Percentiles rank a stretch among this genome's conserved stretches.
Conservation (phyloP, 2,113 vertebrate species). For the Rhadina sibilatrix region DNA sequence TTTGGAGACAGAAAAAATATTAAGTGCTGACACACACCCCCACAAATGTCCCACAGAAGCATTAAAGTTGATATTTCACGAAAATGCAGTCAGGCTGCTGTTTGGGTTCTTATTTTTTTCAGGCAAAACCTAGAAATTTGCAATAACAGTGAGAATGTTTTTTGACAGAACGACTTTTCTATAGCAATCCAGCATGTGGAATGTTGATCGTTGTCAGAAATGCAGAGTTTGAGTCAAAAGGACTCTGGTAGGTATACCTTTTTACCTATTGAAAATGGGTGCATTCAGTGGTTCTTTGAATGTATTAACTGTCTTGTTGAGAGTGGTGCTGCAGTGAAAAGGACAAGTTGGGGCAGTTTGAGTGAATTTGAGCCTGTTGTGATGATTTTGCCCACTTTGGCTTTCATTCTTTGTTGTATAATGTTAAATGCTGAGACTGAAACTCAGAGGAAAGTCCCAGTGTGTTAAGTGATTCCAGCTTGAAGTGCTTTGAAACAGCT, state of each 20-base stretch:
- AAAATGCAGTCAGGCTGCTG: background rate
- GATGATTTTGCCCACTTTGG: background rate
- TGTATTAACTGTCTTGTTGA: background rate
- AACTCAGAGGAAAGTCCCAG: background rate
- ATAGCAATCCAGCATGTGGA: fast-evolving
- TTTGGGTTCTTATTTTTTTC: background rate
- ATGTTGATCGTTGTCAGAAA: background rate
- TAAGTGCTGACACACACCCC: background rate
- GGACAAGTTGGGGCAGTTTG: background rate
- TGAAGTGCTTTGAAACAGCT: background rate
- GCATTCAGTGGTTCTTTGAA: background rate
- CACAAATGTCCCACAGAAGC: background rate
- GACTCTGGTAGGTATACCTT: background rate
- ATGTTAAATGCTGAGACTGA: background rate
- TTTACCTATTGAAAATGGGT: background rate
- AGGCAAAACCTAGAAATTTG: background rate
- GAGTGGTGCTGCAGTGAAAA: background rate
- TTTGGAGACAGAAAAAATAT: background rate
- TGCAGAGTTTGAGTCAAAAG: background rate
- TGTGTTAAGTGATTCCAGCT: background rate
- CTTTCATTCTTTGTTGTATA: background rate
- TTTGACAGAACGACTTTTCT: background rate
- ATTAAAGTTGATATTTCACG: background rate
- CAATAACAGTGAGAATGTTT: background rate
- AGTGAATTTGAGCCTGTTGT: background rate